phyloP scores from a whole-genome alignment of 2,888 invertebrate species.

The Dimorphilus gyrociliatus region DNA sequence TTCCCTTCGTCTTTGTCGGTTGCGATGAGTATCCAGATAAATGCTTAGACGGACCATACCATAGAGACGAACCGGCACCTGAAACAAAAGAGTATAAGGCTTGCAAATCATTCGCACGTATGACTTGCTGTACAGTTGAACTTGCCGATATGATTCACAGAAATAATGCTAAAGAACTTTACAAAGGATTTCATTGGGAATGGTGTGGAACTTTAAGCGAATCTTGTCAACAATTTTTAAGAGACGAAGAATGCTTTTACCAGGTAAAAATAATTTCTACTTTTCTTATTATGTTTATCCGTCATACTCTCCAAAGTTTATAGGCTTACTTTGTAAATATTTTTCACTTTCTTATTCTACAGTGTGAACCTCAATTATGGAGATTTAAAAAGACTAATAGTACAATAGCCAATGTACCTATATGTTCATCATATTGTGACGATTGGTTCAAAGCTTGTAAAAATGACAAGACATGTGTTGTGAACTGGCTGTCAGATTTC shows the following conservation, averaged over 20 bases:
- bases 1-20: too few species aligned
- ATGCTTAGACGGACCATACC: slow-evolving; percentile 3
- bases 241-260: slow-evolving; percentile 4
- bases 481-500: slow-evolving; percentile 3
- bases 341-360: too few species aligned
- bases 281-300: too few species aligned
- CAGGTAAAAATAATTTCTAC: too few species aligned
- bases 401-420: slow-evolving; percentile 1
- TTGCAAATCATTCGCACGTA: not conserved
- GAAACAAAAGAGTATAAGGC: not conserved
- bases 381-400: not conserved
- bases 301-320: too few species aligned
- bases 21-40: too few species aligned
- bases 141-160: slow-evolving; percentile 1
- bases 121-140: slow-evolving; percentile 2
- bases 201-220: slow-evolving; percentile 1
- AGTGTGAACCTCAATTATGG: slow-evolving; percentile 1
- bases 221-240: slow-evolving; percentile 1
- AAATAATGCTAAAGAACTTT: slow-evolving; percentile 1
- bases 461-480: slow-evolving; percentile 3
- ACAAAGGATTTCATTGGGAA: slow-evolving; percentile 3
- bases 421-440: slow-evolving; percentile 1
- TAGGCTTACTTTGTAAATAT: too few species aligned
- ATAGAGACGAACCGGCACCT: slow-evolving; percentile 1
- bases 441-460: slow-evolving; percentile 2